Base-by-base conservation (phyloP, 1,140 invertebrate genomes). In the Lucilia cuprina region DNA sequence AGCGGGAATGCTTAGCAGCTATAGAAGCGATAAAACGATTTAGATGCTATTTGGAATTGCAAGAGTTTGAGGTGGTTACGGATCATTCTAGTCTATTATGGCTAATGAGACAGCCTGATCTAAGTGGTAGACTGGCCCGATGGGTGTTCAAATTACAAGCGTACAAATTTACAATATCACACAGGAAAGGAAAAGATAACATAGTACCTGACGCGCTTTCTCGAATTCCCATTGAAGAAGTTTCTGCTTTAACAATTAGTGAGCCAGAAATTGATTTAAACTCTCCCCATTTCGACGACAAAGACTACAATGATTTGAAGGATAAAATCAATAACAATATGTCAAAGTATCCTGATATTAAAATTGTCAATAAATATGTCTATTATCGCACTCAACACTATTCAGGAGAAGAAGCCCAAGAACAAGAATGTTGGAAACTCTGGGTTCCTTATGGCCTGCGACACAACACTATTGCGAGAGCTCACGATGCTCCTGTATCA, bases 11-110 rank as follows among this genome's bases (percentile, higher is more conserved):
- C 65, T 80, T 85, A 34, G 84, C 84, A 5, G 84, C 78, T 14
- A 47, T 86, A 30, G 82, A 65, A 49, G 85, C 82, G 2, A 84
- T 85, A 13, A 77, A 83, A 47, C 87, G 92, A 77, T 93, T 92
- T 84, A 74, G 88, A 35, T 86, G 88, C 5, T 93, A 92, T 65
- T 49, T 93, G 34, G 88, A 91, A 35, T 88, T 85, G 88, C 83
- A 85, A 21, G 85, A 85, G 7, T 92, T 93, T 83, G 87, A 74
- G 25, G 25, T 30, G 25, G 25, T 30, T 30, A 30, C 25, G 25
- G 25, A 30, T 30, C 25, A 30, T 30, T 30, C 25, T 30, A 30
- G 25, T 30, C 25, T 30, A 30, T 30, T 30, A 30, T 30, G 25
- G 5, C 89, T 93, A 0, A 84, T 92, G 13, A 88, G 86, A 30